Conservation (phyloP, 1,140 invertebrate species). For the Lanistes nyassanus region DNA sequence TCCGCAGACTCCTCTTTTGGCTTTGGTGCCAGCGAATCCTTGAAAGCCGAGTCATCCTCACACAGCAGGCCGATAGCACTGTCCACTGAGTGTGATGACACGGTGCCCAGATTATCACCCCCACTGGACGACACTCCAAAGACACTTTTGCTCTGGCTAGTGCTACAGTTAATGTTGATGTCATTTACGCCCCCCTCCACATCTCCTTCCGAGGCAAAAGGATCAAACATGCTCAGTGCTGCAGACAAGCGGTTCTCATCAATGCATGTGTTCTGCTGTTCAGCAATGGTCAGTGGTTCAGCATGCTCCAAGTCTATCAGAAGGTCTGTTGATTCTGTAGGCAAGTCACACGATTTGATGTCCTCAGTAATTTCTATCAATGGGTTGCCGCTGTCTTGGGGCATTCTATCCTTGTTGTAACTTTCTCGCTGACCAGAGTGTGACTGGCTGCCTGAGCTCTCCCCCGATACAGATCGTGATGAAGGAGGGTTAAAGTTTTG, state of each 20-base stretch:
- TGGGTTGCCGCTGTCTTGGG: constrained; percentile 27
- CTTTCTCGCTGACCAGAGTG: neutral
- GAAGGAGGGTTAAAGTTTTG: constrained; percentile 16
- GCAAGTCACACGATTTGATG: constrained; percentile 18
- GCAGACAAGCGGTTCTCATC: constrained; percentile 57
- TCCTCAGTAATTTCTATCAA: constrained; percentile 33
- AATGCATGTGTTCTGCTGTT: constrained; percentile 59
- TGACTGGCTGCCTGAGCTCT: neutral
- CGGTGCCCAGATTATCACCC: constrained; percentile 7
- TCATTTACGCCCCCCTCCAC: constrained; percentile 24
- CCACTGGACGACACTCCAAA: constrained; percentile 2
- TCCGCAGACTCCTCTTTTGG: constrained; percentile 9
- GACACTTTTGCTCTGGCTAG: neutral
- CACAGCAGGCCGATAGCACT: constrained; percentile 25
- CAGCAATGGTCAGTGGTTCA: constrained; percentile 24
- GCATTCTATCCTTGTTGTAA: constrained; percentile 1
- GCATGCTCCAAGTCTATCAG: neutral
- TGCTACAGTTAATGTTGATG: constrained; percentile 9
- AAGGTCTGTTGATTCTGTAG: neutral
- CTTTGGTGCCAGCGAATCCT: constrained; percentile 8
- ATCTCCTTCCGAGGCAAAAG: constrained; percentile 38
- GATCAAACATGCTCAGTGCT: constrained; percentile 58
- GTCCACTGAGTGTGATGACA: constrained; percentile 16
- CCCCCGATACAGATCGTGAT: constrained; percentile 19
- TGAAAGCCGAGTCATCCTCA: constrained; percentile 23